phyloP scores from a whole-genome alignment of 2,113 vertebrate genomes.

The Diphyllodes magnificus region DNA sequence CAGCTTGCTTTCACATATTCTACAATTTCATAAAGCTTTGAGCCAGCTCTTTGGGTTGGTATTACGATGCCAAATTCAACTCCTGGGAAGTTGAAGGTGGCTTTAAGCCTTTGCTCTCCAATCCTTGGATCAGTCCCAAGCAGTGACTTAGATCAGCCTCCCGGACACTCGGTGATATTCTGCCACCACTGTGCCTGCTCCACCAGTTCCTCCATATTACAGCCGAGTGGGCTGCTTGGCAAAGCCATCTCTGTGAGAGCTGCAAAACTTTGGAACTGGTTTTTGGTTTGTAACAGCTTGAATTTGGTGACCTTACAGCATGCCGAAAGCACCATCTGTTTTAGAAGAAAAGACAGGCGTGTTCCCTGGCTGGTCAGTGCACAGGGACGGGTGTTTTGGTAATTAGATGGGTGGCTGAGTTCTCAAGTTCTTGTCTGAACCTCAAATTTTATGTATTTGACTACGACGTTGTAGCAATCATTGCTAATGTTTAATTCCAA shows the following conservation, averaged over 20 bases:
- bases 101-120: conserved; percentile 44
- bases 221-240: conserved; percentile 6
- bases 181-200: background rate
- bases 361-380: conserved; percentile 8
- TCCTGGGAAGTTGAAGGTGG: conserved; percentile 56
- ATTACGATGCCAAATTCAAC: conserved; percentile 24
- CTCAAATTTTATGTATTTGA: background rate
- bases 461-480: background rate
- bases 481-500: background rate
- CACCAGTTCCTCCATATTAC: background rate
- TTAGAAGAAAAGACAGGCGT: background rate
- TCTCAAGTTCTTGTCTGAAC: background rate
- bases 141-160: conserved; percentile 36
- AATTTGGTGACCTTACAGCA: conserved; percentile 48
- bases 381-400: background rate
- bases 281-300: conserved; percentile 54
- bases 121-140: conserved; percentile 11
- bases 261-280: conserved; percentile 9
- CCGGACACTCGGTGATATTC: background rate
- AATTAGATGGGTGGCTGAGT: background rate
- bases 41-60: conserved; percentile 46
- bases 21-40: conserved; percentile 53
- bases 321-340: conserved; percentile 32
- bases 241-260: background rate
- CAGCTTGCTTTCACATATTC: conserved; percentile 60